Conservation (phyloP, 2,113 vertebrate species). For the Rhinolophus sinicus region DNA sequence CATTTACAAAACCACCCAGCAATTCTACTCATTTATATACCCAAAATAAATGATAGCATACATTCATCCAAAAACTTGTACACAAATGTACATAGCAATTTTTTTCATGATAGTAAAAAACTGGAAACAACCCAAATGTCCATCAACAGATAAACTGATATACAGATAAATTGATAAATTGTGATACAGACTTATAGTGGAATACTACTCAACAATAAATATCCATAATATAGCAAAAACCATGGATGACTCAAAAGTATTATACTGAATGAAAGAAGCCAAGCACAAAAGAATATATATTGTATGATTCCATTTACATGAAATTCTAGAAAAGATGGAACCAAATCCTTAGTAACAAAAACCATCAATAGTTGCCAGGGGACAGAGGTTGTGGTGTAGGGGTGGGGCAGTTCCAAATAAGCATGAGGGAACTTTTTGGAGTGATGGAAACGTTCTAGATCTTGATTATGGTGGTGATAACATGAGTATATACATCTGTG, state of each 20-base stretch:
- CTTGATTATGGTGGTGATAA: slow-evolving; percentile 21
- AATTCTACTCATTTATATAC: not conserved
- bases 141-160: not conserved
- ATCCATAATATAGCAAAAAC: not conserved
- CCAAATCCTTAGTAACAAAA: not conserved
- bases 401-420: not conserved
- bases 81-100: not conserved
- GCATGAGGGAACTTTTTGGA: not conserved
- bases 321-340: slow-evolving; percentile 39
- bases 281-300: slow-evolving; percentile 14
- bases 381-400: not conserved
- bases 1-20: not conserved
- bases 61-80: not conserved
- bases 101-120: not conserved
- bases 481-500: not conserved
- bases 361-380: not conserved
- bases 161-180: not conserved
- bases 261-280: not conserved
- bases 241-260: slow-evolving; percentile 7
- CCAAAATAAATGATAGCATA: slow-evolving; percentile 13
- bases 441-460: not conserved
- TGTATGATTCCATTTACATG: not conserved
- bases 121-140: not conserved
- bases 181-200: not conserved
- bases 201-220: slow-evolving; percentile 33